Percentiles rank a stretch among this genome's conserved stretches.
These are phyloP conservation scores for Lasioglossum calceatum DNA, from an alignment of 2,888 invertebrate species.

Conservation along the genomic window DNA sequence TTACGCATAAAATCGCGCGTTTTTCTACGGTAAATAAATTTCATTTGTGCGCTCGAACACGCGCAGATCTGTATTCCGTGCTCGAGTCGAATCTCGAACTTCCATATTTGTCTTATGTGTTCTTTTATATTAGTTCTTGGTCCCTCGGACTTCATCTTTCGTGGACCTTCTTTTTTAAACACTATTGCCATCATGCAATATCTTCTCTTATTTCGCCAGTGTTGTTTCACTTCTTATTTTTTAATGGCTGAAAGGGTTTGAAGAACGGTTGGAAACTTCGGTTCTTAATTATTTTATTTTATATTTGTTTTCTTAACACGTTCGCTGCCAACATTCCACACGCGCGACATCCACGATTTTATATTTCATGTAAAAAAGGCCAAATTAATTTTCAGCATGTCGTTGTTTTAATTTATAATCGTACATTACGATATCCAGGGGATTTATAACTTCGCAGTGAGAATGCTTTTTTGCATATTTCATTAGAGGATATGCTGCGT, in stretches of 20 bases:
- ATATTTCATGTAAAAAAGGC: neutral
- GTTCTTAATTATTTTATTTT: neutral
- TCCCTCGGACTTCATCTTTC: neutral
- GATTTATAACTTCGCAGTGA: neutral
- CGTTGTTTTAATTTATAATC: neutral
- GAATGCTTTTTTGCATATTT: neutral
- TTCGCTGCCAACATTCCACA: neutral
- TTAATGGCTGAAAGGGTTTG: neutral
- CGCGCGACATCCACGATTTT: neutral
- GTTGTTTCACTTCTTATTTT: neutral
- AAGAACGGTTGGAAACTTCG: neutral
- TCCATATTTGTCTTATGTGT: neutral
- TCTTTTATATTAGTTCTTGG: neutral
- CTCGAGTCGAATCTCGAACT: neutral
- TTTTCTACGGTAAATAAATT: neutral
- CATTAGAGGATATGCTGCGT: neutral
- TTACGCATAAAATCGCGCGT: neutral
- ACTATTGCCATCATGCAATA: too few relatives aligned
- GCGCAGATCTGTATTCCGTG: neutral
- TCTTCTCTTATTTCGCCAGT: neutral
- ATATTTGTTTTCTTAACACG: neutral
- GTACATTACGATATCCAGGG: neutral
- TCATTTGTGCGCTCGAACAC: neutral
- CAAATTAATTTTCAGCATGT: neutral
- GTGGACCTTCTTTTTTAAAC: neutral